phyloP scores from a whole-genome alignment of 2,797 vertebrate genomes.

The Micrastur ruficollis region DNA sequence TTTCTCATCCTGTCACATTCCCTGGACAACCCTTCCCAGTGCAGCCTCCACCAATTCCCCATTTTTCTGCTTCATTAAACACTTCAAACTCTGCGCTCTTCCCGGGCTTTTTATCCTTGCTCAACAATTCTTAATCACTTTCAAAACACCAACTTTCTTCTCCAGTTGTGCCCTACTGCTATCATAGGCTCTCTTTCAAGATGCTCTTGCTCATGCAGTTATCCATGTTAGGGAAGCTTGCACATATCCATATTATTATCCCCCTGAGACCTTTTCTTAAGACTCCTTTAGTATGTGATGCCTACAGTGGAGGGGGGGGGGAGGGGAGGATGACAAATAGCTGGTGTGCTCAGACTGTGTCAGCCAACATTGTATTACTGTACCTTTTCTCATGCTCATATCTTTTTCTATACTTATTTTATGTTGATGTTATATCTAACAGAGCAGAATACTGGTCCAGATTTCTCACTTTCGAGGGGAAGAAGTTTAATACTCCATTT shows the following conservation, averaged over 20 bases:
- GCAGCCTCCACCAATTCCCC: background rate
- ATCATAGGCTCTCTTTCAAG: background rate
- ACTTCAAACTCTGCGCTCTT: background rate
- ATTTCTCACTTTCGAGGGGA: background rate
- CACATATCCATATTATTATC: background rate
- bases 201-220: background rate
- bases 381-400: background rate
- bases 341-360: background rate
- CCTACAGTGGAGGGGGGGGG: background rate
- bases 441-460: background rate
- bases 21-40: background rate
- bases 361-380: background rate
- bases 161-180: background rate
- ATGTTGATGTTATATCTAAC: background rate
- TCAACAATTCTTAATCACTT: background rate
- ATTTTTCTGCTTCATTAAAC: background rate
- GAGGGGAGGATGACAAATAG: background rate
- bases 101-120: background rate
- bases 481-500: background rate
- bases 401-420: background rate
- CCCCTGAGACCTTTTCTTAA: background rate
- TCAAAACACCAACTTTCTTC: background rate
- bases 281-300: background rate
- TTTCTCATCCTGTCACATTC: background rate
- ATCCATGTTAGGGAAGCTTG: background rate